Percentiles rank a stretch among this genome's conserved stretches.
Evolutionary conservation across 2,888 invertebrate genomes (phyloP).

Genomic region (Mongoloraphidia duomilia): DNA sequence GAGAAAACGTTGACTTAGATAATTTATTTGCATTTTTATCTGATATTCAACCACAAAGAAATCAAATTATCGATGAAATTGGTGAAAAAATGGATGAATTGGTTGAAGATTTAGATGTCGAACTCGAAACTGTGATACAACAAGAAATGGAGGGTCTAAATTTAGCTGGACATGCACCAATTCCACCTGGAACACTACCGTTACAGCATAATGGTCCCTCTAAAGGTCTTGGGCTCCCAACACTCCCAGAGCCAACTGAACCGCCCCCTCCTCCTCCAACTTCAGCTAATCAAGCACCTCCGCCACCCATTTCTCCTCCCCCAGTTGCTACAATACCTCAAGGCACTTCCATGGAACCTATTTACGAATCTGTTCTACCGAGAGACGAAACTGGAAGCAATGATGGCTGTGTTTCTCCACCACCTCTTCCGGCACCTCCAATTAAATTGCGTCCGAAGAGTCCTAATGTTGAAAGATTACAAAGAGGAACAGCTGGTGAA

Average conservation of each 20-base stretch:
- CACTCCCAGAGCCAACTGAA: conserved; percentile 62
- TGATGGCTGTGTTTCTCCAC: conserved; percentile 26
- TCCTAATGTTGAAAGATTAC: conserved; percentile 24
- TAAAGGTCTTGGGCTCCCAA: conserved; percentile 41
- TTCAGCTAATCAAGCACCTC: conserved; percentile 33
- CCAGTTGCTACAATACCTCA: conserved; percentile 16
- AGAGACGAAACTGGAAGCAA: conserved; percentile 34
- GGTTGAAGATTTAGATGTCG: conserved; percentile 67
- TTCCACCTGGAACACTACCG: conserved; percentile 16
- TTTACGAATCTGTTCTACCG: conserved; percentile 73
- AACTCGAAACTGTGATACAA: conserved; percentile 51
- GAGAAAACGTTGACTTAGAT: conserved; percentile 71
- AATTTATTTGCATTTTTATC: conserved; percentile 82
- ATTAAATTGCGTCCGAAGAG: conserved; percentile 27
- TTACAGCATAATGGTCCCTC: conserved; percentile 19
- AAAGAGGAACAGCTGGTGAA: conserved; percentile 20
- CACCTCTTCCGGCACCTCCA: conserved; percentile 34
- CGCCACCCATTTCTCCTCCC: conserved; percentile 28
- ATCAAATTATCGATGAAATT: conserved; percentile 62
- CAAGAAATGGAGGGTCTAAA: conserved; percentile 41
- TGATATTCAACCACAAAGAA: conserved; percentile 49
- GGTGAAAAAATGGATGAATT: conserved; percentile 73
- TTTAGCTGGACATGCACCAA: conserved; percentile 25
- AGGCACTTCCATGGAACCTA: conserved; percentile 47
- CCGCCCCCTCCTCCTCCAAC: conserved; percentile 54